A percentile compares a stretch with the other conserved stretches of the same genome.
These are phyloP conservation scores for Crematogaster levior DNA, from an alignment of 2,888 invertebrate genomes.

Conservation along the genomic window DNA sequence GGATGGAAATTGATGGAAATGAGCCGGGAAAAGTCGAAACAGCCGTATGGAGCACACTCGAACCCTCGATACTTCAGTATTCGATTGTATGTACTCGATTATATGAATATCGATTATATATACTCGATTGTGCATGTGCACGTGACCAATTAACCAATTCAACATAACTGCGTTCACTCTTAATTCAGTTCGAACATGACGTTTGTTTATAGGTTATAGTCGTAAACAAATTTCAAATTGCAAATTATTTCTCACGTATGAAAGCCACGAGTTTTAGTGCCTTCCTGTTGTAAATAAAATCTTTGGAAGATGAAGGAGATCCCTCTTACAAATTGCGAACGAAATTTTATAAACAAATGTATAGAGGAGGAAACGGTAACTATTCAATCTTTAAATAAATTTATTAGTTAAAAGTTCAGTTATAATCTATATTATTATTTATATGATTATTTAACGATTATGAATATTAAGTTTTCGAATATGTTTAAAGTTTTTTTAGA, in stretches of 20 bases:
- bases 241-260: background rate
- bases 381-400: slow-evolving; percentile 44
- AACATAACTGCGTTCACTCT: too few relatives aligned
- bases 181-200: too few relatives aligned
- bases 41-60: background rate
- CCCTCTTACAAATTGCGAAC: slow-evolving; percentile 90
- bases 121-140: too few relatives aligned
- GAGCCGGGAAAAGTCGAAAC: background rate
- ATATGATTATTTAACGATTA: background rate
- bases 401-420: background rate
- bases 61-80: too few relatives aligned
- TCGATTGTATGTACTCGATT: too few relatives aligned
- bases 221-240: background rate
- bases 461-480: background rate
- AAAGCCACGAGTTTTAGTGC: background rate
- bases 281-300: slow-evolving; percentile 6
- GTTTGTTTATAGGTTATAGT: background rate
- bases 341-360: slow-evolving; percentile 89
- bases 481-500: background rate
- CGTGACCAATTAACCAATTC: too few relatives aligned
- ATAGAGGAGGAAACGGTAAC: slow-evolving; percentile 89
- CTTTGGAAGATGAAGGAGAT: slow-evolving; percentile 88
- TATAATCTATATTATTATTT: background rate
- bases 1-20: too few relatives aligned
- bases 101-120: too few relatives aligned